Percentiles rank a stretch among this genome's conserved stretches.
Conservation (phyloP, 2,113 vertebrate species). For the Mirza zaza region DNA sequence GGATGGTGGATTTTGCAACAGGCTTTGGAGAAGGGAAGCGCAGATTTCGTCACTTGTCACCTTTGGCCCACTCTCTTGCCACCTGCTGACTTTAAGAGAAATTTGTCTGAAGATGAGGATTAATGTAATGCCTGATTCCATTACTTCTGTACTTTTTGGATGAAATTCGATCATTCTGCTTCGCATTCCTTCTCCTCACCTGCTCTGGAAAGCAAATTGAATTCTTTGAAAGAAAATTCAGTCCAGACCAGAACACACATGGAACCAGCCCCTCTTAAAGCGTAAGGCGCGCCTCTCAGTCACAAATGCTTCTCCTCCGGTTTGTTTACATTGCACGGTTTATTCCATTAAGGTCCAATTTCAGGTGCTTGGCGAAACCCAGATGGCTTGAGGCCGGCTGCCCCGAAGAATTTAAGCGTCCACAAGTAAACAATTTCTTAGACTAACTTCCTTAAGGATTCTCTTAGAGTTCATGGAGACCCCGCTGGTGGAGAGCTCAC, state of each 20-base stretch:
- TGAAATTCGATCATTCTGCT: constrained; percentile 82
- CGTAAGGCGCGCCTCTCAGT: not conserved
- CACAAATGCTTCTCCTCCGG: constrained; percentile 34
- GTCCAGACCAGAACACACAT: constrained; percentile 71
- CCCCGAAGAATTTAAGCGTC: not conserved
- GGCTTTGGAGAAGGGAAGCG: constrained; percentile 71
- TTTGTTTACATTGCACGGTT: constrained; percentile 64
- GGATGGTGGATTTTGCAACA: constrained; percentile 42
- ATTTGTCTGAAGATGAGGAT: constrained; percentile 83
- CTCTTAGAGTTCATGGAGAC: not conserved
- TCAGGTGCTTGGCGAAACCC: constrained; percentile 59
- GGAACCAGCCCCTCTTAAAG: constrained; percentile 5
- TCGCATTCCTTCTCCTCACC: constrained; percentile 83
- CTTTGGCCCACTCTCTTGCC: constrained; percentile 79
- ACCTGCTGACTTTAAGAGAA: constrained; percentile 81
- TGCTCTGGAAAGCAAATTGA: constrained; percentile 80
- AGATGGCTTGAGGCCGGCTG: constrained; percentile 10
- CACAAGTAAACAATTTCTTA: not conserved
- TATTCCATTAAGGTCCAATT: constrained; percentile 70
- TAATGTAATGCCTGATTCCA: constrained; percentile 83
- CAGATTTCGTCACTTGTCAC: constrained; percentile 77
- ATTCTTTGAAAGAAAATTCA: constrained; percentile 83
- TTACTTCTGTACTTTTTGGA: constrained; percentile 72
- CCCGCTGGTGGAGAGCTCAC: not conserved
- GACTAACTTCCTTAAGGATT: not conserved